Conservation (phyloP, 2,113 vertebrate genomes). For the Mustelus asterias region DNA sequence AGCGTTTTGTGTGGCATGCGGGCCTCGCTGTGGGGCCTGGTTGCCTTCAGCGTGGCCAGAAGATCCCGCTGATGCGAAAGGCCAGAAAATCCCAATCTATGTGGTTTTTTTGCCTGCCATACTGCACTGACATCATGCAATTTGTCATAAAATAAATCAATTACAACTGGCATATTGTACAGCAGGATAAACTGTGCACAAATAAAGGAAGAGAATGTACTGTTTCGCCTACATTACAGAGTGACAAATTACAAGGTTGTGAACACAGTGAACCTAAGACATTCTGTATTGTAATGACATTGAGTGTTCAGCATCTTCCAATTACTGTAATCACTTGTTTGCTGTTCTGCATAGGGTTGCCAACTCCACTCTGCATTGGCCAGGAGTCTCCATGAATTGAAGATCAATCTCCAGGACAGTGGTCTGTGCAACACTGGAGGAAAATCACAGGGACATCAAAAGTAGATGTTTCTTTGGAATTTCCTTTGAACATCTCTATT, state of each 20-base stretch:
- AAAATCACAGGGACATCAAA: too few species aligned
- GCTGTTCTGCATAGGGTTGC: not conserved
- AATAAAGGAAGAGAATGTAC: not conserved
- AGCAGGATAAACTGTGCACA: not conserved
- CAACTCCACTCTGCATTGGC: too few species aligned
- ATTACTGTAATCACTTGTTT: slow-evolving; percentile 8
- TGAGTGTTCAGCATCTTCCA: not conserved
- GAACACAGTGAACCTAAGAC: not conserved
- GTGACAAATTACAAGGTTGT: not conserved
- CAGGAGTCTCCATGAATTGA: too few species aligned
- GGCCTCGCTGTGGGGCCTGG: too few species aligned
- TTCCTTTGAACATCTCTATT: too few species aligned
- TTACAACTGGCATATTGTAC: not conserved
- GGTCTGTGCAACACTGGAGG: too few species aligned
- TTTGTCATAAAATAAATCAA: not conserved
- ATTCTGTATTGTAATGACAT: slow-evolving; percentile 9
- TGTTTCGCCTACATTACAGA: not conserved
- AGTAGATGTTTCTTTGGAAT: too few species aligned
- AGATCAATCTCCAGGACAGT: too few species aligned
- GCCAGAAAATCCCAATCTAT: too few species aligned
- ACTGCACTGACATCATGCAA: not conserved
- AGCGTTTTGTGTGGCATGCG: too few species aligned
- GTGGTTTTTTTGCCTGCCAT: not conserved
- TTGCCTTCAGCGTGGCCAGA: too few species aligned
- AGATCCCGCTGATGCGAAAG: too few species aligned